Evolutionary conservation across 35 echinoderm and acorn worm species (phyloP).

Genomic region (Stichopus chloronotus): DNA sequence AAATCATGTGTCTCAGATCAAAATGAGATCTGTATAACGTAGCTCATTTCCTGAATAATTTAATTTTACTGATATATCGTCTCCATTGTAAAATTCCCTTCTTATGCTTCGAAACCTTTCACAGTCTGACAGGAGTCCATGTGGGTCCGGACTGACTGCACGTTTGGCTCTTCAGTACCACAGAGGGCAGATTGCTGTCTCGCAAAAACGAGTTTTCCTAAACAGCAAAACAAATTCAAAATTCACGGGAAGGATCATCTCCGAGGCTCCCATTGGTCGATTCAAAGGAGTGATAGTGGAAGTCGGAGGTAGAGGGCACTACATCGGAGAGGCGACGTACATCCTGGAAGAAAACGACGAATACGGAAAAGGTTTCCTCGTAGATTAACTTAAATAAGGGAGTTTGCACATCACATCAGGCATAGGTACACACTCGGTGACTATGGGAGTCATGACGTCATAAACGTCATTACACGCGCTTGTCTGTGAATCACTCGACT

Average conservation of each 20-base stretch:
- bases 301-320: conserved; percentile 76
- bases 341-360: conserved; percentile 77
- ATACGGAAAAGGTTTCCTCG: conserved; percentile 73
- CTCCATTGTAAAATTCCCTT: too few species aligned
- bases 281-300: conserved; percentile 87
- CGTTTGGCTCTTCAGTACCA: conserved; percentile 79
- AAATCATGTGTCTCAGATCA: too few species aligned
- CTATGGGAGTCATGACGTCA: too few species aligned
- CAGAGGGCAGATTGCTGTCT: conserved; percentile 72
- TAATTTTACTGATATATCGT: too few species aligned
- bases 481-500: too few species aligned
- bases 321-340: conserved; percentile 73
- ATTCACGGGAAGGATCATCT: conserved; percentile 77
- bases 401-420: too few species aligned
- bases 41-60: too few species aligned
- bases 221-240: conserved; percentile 56
- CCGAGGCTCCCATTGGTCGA: conserved; percentile 55
- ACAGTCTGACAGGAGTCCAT: conserved; percentile 82
- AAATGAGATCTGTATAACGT: too few species aligned
- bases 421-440: too few species aligned
- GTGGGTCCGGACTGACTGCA: conserved; percentile 88
- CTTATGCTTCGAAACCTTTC: too few species aligned
- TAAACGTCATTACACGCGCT: too few species aligned
- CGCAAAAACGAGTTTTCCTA: conserved; percentile 70
- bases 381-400: not conserved